These are phyloP conservation scores for Sisor rabdophorus DNA, from an alignment of 2,113 vertebrate species.

Conservation along the genomic window DNA sequence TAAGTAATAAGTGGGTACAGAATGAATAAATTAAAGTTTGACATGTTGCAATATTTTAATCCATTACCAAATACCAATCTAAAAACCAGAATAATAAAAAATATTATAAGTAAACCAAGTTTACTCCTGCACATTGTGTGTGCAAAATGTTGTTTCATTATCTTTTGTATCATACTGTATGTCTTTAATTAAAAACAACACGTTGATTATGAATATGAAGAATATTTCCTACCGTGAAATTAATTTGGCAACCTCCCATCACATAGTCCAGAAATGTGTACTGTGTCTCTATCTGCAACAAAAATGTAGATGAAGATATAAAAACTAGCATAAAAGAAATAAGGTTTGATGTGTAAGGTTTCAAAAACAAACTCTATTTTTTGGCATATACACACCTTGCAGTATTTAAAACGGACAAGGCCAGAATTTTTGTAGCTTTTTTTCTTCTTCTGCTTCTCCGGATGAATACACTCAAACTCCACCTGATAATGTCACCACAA, in stretches of 20 bases:
- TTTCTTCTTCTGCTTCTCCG: conserved; percentile 89
- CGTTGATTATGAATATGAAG: not conserved
- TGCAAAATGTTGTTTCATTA: too few relatives aligned
- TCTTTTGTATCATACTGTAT: too few relatives aligned
- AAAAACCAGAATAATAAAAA: too few relatives aligned
- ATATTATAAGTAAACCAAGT: too few relatives aligned
- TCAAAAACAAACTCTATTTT: not conserved
- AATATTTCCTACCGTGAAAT: conserved; percentile 70
- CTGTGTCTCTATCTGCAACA: conserved; percentile 69
- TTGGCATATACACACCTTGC: conserved; percentile 70
- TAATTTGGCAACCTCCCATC: conserved; percentile 83
- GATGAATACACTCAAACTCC: conserved; percentile 85
- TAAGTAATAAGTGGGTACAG: too few relatives aligned
- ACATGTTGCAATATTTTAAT: too few relatives aligned
- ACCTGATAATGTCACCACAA: conserved; percentile 61
- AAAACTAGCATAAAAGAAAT: not conserved
- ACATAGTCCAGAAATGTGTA: conserved; percentile 81
- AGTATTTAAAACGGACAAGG: conserved; percentile 76
- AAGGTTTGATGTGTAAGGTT: not conserved
- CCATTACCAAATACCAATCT: too few relatives aligned
- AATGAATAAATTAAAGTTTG: too few relatives aligned
- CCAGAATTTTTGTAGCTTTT: conserved; percentile 93
- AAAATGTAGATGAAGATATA: not conserved
- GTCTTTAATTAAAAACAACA: too few relatives aligned
- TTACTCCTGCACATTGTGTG: too few relatives aligned